A percentile compares a stretch with the other conserved stretches of the same genome.
phyloP scores from a whole-genome alignment of 2,888 invertebrate species.

The Agriopis leucophaearia region DNA sequence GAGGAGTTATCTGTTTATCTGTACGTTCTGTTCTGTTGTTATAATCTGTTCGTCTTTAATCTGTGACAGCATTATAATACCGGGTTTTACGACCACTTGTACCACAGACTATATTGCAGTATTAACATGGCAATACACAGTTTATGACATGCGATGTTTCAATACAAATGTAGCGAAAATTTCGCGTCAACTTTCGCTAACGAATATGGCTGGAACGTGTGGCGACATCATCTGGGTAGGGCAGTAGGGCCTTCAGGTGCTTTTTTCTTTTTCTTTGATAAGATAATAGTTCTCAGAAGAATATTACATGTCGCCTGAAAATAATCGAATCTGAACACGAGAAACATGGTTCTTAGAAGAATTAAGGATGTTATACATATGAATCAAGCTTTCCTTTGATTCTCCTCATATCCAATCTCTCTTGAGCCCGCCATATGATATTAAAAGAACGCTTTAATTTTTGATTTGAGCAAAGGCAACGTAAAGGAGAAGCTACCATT shows the following conservation, averaged over 20 bases:
- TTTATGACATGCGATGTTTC: constrained; percentile 64
- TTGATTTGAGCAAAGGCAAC: too few relatives aligned
- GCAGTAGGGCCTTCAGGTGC: not conserved
- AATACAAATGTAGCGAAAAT: constrained; percentile 72
- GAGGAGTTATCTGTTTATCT: too few relatives aligned
- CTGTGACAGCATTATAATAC: constrained; percentile 7
- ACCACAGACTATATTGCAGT: constrained; percentile 12
- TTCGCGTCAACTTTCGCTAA: constrained; percentile 74
- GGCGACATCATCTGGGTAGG: constrained; percentile 5
- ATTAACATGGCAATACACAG: constrained; percentile 32
- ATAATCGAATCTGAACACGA: not conserved
- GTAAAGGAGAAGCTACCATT: not conserved
- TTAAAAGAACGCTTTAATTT: too few relatives aligned
- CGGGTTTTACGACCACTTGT: constrained; percentile 24
- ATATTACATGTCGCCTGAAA: not conserved
- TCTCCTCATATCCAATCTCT: too few relatives aligned
- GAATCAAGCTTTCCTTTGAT: too few relatives aligned
- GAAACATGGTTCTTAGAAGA: too few relatives aligned
- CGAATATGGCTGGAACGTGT: constrained; percentile 65
- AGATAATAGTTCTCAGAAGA: not conserved
- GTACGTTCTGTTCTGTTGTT: too few relatives aligned
- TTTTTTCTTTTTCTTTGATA: not conserved
- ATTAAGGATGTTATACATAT: too few relatives aligned
- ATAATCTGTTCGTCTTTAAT: constrained; percentile 4
- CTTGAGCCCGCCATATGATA: too few relatives aligned